These are phyloP conservation scores for Octomys mimax DNA, from an alignment of 2,797 vertebrate genomes.

Conservation along the genomic window DNA sequence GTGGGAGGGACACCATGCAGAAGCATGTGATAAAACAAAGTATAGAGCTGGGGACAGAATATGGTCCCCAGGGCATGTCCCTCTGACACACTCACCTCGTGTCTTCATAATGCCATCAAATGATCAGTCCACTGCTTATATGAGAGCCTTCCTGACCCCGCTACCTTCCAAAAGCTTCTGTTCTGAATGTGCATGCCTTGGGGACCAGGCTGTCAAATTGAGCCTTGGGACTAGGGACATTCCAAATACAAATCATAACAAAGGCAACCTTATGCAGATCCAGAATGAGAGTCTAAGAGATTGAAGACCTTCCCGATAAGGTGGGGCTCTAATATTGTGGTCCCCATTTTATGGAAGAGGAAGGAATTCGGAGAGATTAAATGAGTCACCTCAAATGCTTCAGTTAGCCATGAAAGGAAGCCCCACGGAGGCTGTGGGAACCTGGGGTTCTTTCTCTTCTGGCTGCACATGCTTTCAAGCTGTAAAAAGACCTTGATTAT, in stretches of 20 bases:
- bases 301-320: neutral
- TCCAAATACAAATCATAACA: neutral
- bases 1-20: neutral
- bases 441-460: neutral
- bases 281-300: neutral
- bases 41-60: neutral
- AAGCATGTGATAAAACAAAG: neutral
- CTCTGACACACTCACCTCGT: neutral
- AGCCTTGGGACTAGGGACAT: neutral
- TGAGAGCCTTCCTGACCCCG: neutral
- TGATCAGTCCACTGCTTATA: neutral
- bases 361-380: neutral
- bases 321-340: neutral
- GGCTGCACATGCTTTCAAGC: neutral
- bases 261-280: neutral
- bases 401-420: neutral
- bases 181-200: neutral
- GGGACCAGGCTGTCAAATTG: neutral
- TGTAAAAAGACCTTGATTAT: neutral
- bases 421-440: fast-evolving
- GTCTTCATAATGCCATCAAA: neutral
- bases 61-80: neutral
- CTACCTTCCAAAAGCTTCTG: neutral
- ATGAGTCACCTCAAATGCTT: neutral
- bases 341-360: neutral